Conservation (phyloP, 2,888 invertebrate species). For the Sclerodermus sp. region DNA sequence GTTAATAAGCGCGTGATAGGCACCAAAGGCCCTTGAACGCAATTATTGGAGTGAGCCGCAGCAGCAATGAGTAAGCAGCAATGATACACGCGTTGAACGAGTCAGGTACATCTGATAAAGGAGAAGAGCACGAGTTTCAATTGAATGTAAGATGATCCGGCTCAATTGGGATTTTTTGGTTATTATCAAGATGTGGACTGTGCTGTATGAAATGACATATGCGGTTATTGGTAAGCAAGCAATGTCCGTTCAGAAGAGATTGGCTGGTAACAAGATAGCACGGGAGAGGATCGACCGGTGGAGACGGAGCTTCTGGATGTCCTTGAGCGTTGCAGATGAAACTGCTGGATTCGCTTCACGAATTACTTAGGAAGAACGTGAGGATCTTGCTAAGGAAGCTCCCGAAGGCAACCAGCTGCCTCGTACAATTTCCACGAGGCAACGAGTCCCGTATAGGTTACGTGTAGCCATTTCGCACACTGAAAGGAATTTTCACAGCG, state of each 20-base stretch:
- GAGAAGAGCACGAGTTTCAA: no score
- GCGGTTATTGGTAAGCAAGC: not conserved
- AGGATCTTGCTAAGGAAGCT: conserved; percentile 34
- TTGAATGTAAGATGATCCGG: no score
- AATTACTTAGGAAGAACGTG: conserved; percentile 46
- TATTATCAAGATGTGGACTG: not conserved
- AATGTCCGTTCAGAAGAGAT: conserved; percentile 3
- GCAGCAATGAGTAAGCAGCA: no score
- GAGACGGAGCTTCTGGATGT: conserved; percentile 9
- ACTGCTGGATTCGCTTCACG: conserved; percentile 44
- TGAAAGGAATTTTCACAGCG: not conserved
- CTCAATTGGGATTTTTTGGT: no score
- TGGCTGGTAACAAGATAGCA: conserved; percentile 14
- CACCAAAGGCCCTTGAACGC: no score
- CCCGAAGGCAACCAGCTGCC: conserved; percentile 13
- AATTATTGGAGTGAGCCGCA: no score
- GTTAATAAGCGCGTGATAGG: no score
- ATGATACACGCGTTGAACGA: no score
- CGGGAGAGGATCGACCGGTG: conserved; percentile 3
- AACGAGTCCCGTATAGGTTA: not conserved
- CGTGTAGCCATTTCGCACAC: not conserved
- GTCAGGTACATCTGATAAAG: no score
- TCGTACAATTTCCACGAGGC: conserved; percentile 19
- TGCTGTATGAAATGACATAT: not conserved
- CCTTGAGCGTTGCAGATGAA: conserved; percentile 29